Conservation (phyloP, 2,797 vertebrate genomes). For the Fistularia tabacaria region DNA sequence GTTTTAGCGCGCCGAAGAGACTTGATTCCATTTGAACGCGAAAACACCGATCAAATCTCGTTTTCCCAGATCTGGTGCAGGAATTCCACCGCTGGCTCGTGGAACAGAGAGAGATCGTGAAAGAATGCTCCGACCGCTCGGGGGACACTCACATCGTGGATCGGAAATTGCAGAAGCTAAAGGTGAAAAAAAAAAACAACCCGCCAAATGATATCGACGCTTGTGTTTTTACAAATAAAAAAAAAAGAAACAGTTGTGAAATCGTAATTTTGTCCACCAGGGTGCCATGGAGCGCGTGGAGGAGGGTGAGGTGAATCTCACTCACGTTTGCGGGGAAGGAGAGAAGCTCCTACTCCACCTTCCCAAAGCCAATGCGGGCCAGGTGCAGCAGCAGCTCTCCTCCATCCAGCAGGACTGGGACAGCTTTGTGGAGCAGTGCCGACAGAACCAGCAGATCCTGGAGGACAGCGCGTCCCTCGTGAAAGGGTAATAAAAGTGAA, state of each 20-base stretch:
- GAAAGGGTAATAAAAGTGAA: slow-evolving; percentile 64
- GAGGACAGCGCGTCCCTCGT: slow-evolving; percentile 84
- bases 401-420: slow-evolving; percentile 91
- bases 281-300: slow-evolving; percentile 81
- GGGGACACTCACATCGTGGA: slow-evolving; percentile 88
- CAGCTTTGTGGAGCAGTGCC: slow-evolving; percentile 84
- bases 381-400: slow-evolving; percentile 87
- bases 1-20: not conserved
- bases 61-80: slow-evolving; percentile 82
- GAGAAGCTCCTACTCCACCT: slow-evolving; percentile 86
- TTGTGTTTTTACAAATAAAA: not conserved
- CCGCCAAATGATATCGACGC: too few species aligned
- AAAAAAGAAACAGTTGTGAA: not conserved
- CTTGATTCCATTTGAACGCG: not conserved
- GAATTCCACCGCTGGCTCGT: slow-evolving; percentile 92
- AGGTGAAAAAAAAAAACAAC: too few species aligned
- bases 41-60: not conserved
- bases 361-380: slow-evolving; percentile 81
- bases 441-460: slow-evolving; percentile 85
- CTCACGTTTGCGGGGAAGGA: slow-evolving; percentile 85
- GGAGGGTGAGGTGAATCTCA: slow-evolving; percentile 85
- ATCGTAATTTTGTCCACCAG: slow-evolving; percentile 57
- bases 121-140: slow-evolving; percentile 84
- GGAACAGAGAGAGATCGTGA: slow-evolving; percentile 80
- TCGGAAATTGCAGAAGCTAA: slow-evolving; percentile 87